Base-by-base conservation (phyloP, 2,113 vertebrate species). In the Apodemus speciosus region DNA sequence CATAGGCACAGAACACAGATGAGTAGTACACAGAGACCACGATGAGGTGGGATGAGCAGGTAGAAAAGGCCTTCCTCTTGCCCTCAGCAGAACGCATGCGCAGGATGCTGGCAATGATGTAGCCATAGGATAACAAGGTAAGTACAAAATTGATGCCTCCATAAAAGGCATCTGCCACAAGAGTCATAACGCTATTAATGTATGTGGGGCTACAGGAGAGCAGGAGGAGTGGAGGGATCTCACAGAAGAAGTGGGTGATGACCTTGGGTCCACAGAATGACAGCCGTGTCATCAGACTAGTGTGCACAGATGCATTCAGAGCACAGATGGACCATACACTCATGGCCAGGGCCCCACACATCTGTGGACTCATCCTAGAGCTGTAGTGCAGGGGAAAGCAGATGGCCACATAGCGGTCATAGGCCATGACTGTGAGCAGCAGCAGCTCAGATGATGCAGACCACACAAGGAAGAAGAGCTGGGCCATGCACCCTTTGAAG, bases 391-490 rank as follows among this genome's bases (percentile, higher is more conserved):
- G 46, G 0, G 96, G 94, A 13, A n/a, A 23, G n/a, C 94, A 94
- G 62, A 85, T 85, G 62, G 83, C 83, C 43, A 85, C 62, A 32
- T 85, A 85, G 4, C 83, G 83, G 58, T 85, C 83, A 85, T 85
- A 85, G 43, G 83, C 83, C 83, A 85, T 85, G 62, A 85, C 84
- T 0, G 60, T 87, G 71, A 95, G 93, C 15, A 97, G 80, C 23
- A 95, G 68, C 21, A 88, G 87, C 53, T 96, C 89, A 0, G 83
- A 90, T 2, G 94, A 76, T 53, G 2, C 1, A 0, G 80, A 66
- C 94, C 43, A 85, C 0, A n/a, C 76, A n/a, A 96, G 94, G 58
- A 93, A 93, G 85, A 93, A 97, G 84, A 91, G 68, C 53, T 91
- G 90, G 3, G 56, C 0, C 90, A 91, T 91, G 15, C 90, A 91